phyloP scores from a whole-genome alignment of 2,113 vertebrate species.

The Camarhynchus parvulus region DNA sequence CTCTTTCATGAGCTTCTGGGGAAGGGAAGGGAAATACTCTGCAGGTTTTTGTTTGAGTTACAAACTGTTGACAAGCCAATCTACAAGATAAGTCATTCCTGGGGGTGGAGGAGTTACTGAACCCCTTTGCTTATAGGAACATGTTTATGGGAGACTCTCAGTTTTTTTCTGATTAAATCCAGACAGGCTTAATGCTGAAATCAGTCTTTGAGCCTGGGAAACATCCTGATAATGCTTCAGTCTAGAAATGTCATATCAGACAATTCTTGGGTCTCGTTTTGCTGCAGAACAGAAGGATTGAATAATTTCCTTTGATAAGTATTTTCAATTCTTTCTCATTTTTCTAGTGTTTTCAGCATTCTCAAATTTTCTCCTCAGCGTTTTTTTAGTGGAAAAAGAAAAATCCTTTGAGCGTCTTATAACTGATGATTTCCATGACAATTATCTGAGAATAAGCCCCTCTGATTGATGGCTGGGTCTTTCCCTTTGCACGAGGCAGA shows the following conservation, averaged over 20 bases:
- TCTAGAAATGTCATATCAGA: not conserved
- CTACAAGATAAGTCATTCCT: not conserved
- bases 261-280: not conserved
- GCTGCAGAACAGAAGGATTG: not conserved
- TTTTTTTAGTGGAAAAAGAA: not conserved
- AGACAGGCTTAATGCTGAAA: not conserved
- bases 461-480: not conserved
- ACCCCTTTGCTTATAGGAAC: not conserved
- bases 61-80: not conserved
- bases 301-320: not conserved
- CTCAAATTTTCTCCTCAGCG: not conserved
- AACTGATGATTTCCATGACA: not conserved
- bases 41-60: not conserved
- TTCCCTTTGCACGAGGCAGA: not conserved
- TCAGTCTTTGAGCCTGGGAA: not conserved
- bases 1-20: conserved; percentile 29
- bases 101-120: not conserved
- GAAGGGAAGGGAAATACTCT: conserved; percentile 27
- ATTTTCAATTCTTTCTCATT: not conserved
- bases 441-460: not conserved
- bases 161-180: not conserved
- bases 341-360: not conserved
- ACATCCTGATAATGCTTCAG: not conserved
- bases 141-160: not conserved
- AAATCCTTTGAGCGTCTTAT: not conserved